A percentile compares a stretch with the other conserved stretches of the same genome.
These are phyloP conservation scores for Neoaliturus tenellus DNA, from an alignment of 2,888 invertebrate species.

Conservation along the genomic window DNA sequence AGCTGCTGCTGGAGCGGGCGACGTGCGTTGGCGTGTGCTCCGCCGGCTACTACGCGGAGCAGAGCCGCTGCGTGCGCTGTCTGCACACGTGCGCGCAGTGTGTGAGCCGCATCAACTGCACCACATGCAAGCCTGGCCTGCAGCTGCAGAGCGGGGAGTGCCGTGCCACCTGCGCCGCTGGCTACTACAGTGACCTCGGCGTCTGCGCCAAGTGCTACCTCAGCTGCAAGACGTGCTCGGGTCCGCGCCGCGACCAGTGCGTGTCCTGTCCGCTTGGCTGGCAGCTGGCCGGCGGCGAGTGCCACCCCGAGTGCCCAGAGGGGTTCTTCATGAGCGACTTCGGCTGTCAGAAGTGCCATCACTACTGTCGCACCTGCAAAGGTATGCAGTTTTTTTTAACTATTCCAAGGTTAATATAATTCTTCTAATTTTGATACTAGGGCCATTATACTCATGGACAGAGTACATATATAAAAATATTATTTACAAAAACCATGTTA, in stretches of 20 bases:
- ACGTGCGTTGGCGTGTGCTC: slow-evolving; percentile 87
- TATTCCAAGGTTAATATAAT: too few relatives aligned
- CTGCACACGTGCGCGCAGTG: slow-evolving; percentile 87
- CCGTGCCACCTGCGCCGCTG: slow-evolving; percentile 85
- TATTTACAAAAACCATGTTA: too few relatives aligned
- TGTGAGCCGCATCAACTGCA: slow-evolving; percentile 87
- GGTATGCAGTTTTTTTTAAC: too few relatives aligned
- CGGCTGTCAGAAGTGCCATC: slow-evolving; percentile 92
- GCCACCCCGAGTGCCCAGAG: slow-evolving; percentile 90
- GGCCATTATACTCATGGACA: too few relatives aligned
- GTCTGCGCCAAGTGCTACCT: slow-evolving; percentile 89
- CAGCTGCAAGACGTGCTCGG: slow-evolving; percentile 90
- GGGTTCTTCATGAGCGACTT: slow-evolving; percentile 89
- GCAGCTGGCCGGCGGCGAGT: slow-evolving; percentile 90
- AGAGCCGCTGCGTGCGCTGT: slow-evolving; percentile 81
- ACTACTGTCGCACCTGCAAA: slow-evolving; percentile 91
- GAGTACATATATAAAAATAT: too few relatives aligned
- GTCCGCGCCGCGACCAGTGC: slow-evolving; percentile 89
- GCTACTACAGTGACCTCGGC: slow-evolving; percentile 91
- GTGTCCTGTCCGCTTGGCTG: slow-evolving; percentile 88
- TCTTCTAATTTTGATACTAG: too few relatives aligned
- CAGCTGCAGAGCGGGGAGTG: slow-evolving; percentile 90
- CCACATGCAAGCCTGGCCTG: slow-evolving; percentile 84
- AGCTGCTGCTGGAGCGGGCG: slow-evolving; percentile 82
- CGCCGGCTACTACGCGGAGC: slow-evolving; percentile 78